Percentiles rank a stretch among this genome's conserved stretches.
Conservation (phyloP, 53 echinoderm and acorn worm genomes). For the Apostichopus leukothele region DNA sequence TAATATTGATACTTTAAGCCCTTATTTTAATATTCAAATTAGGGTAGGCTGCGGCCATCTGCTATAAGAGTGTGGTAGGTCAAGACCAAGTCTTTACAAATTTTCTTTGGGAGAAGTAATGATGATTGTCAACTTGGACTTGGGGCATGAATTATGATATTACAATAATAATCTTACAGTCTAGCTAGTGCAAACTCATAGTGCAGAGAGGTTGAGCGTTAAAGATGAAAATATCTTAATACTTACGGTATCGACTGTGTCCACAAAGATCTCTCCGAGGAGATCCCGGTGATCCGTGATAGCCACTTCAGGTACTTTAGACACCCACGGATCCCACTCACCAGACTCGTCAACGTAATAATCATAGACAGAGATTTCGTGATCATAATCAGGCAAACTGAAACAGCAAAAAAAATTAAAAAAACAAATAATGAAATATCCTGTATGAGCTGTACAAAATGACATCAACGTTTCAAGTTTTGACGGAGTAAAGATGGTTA, state of each 20-base stretch:
- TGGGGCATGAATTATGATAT: too few relatives aligned
- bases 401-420: not conserved
- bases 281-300: conserved; percentile 85
- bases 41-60: too few relatives aligned
- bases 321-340: conserved; percentile 97
- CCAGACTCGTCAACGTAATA: conserved; percentile 99
- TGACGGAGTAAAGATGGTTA: too few relatives aligned
- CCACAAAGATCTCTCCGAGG: conserved; percentile 91
- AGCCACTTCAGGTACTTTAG: conserved; percentile 89
- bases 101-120: too few relatives aligned
- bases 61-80: too few relatives aligned
- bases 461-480: too few relatives aligned
- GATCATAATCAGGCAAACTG: conserved; percentile 94
- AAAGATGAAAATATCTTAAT: not conserved
- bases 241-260: conserved; percentile 92
- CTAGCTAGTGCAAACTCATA: not conserved
- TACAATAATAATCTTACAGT: too few relatives aligned
- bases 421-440: not conserved
- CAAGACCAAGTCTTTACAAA: too few relatives aligned
- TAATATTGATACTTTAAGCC: too few relatives aligned
- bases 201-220: not conserved
- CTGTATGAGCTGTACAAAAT: not conserved
- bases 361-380: conserved; percentile 95
- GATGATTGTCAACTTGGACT: too few relatives aligned
- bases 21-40: too few relatives aligned